Evolutionary conservation across 1,140 invertebrate genomes (phyloP).

Genomic region (Cotesia chilonis): DNA sequence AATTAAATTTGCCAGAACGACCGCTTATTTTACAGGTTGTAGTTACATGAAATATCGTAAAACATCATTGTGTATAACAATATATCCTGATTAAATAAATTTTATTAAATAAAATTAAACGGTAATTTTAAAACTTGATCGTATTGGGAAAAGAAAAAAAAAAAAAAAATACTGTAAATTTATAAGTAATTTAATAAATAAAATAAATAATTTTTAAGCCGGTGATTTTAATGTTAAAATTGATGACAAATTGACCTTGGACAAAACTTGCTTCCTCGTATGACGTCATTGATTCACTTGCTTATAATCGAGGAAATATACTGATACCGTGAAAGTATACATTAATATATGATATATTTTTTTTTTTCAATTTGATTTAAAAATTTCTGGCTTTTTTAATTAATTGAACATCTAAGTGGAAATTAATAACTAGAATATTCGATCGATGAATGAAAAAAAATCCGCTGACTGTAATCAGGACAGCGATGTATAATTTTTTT

Average conservation of each 20-base stretch:
- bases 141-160: too few species aligned
- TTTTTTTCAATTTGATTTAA: not conserved
- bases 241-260: too few species aligned
- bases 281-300: not conserved
- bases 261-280: not conserved
- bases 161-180: not conserved
- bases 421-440: too few species aligned
- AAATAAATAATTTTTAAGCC: not conserved
- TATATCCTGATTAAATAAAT: too few species aligned
- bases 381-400: not conserved
- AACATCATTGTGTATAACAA: not conserved
- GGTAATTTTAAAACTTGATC: too few species aligned
- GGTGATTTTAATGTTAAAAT: too few species aligned
- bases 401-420: not conserved
- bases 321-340: not conserved
- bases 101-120: not conserved
- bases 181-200: too few species aligned
- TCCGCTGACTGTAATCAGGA: too few species aligned
- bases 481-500: too few species aligned
- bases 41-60: slow-evolving; percentile 30
- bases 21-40: too few species aligned
- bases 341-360: not conserved
- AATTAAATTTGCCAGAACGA: too few species aligned
- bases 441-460: too few species aligned
- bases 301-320: slow-evolving; percentile 7